Base-by-base conservation (phyloP, 1,140 invertebrate species). In the Drosophila kikkawai region DNA sequence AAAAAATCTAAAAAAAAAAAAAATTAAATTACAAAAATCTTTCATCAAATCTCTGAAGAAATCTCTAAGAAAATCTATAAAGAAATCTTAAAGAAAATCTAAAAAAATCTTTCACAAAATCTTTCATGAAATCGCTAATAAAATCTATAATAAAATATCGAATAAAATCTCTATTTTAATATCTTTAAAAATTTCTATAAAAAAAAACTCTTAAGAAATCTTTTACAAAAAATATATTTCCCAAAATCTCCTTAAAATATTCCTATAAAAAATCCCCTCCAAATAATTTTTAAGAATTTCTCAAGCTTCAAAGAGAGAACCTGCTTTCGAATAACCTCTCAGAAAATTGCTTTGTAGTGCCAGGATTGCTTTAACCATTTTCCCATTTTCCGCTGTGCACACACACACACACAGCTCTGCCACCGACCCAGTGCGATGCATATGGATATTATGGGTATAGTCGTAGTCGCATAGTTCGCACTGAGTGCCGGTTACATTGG, bases 401-500 rank as follows among this genome's bases (percentile, higher is more conserved):
- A 47, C 44, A 19, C n/a, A 6, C 8, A 50, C 22, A 11, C n/a
- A 32, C 29, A 32, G 15, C 26, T 8, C 39, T 41, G 3, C 2
- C 7, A 7, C 1, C 47, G 3, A n/a, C 22, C 13, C 2, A 36
- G 22, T 47, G 26, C 36, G 42, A 39, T 69, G 66, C 45, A 55
- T 68, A 65, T 68, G 34, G 42, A 48, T 37, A 37, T 11, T 15
- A 17, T 34, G 15, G 8, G 4, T 36, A 34, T 34, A 61, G 17
- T 55, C 45, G 47, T 37, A 61, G 55, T 42, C 26, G 37, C 36
- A 60, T 19, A 61, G 56, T 61, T 59, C 60, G 34, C 59, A 19
- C 59, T 37, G 42, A 47, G 59, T 65, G 65, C 42, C 64, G 48
- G 26, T 64, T 56, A 75, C 73, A 75, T 75, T 75, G 51, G 53